A percentile compares a stretch with the other conserved stretches of the same genome.
Evolutionary conservation across 2,113 vertebrate species (phyloP).

Genomic region (Fukomys damarensis): DNA sequence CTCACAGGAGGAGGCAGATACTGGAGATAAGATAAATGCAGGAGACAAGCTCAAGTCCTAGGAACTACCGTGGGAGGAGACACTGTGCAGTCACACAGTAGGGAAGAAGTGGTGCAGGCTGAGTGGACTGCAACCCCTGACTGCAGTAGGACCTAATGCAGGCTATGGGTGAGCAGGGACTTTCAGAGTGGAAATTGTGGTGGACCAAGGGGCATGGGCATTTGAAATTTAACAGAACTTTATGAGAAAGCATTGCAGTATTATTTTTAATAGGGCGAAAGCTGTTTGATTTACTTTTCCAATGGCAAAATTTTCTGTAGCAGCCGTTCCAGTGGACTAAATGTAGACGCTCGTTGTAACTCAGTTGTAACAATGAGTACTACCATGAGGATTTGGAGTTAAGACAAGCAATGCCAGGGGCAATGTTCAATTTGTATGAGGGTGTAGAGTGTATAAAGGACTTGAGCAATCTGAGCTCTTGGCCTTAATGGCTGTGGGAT

Average conservation of each 20-base stretch:
- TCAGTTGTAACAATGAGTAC: rapidly evolving
- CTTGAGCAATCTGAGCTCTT: too few relatives aligned
- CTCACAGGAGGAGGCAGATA: background rate
- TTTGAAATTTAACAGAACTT: background rate
- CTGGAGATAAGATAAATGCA: background rate
- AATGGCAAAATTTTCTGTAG: background rate
- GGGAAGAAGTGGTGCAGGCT: background rate
- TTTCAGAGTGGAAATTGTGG: background rate
- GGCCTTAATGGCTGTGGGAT: too few relatives aligned
- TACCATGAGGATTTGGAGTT: background rate
- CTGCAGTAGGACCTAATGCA: background rate
- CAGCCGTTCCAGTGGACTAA: rapidly evolving
- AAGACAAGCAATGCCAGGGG: background rate
- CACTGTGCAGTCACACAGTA: rapidly evolving
- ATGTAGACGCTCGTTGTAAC: rapidly evolving
- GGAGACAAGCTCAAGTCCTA: background rate
- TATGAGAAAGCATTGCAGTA: background rate
- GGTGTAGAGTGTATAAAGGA: background rate
- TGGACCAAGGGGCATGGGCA: rapidly evolving
- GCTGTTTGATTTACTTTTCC: background rate
- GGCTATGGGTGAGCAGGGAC: background rate
- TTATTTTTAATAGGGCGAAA: background rate
- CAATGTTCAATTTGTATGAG: rapidly evolving
- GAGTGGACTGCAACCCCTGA: background rate
- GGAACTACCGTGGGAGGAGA: background rate